These are phyloP conservation scores for Lepidonotus clava DNA, from an alignment of 2,888 invertebrate genomes.

Conservation along the genomic window DNA sequence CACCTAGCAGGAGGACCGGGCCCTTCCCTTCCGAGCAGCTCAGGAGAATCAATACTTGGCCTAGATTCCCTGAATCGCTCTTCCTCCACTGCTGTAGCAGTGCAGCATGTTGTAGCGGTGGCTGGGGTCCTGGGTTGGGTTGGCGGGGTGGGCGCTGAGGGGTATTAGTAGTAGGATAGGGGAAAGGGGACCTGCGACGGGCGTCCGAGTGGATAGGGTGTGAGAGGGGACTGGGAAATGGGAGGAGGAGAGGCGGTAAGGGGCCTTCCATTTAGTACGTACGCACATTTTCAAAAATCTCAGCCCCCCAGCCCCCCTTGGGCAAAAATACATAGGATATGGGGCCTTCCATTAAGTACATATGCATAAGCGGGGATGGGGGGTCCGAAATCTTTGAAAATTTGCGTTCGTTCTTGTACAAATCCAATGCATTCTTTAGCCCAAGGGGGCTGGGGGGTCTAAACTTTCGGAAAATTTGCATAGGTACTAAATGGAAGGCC, in stretches of 20 bases:
- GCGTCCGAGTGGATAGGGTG: neutral
- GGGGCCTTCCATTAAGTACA: neutral
- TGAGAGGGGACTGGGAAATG: neutral
- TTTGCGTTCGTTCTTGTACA: too few species aligned
- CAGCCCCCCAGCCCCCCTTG: neutral
- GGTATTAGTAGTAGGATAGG: neutral
- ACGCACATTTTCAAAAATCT: neutral
- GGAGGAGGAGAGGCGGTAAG: too few species aligned
- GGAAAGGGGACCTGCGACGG: neutral
- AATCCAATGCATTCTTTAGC: too few species aligned
- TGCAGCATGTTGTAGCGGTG: neutral
- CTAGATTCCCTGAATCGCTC: constrained; percentile 12
- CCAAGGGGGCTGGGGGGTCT: too few species aligned
- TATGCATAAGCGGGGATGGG: too few species aligned
- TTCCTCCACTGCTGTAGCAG: neutral
- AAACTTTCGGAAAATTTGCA: too few species aligned
- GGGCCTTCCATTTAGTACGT: too few species aligned
- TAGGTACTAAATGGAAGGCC: too few species aligned
- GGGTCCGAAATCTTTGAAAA: too few species aligned
- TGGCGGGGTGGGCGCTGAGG: neutral
- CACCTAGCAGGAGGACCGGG: neutral
- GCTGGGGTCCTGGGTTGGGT: neutral
- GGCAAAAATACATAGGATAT: neutral
- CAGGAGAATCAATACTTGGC: neutral
- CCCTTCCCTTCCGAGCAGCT: neutral